Evolutionary conservation across 2,113 vertebrate genomes (phyloP), one percentile per base, ranked within the genome.

Genomic region (Axis porcinus): DNA sequence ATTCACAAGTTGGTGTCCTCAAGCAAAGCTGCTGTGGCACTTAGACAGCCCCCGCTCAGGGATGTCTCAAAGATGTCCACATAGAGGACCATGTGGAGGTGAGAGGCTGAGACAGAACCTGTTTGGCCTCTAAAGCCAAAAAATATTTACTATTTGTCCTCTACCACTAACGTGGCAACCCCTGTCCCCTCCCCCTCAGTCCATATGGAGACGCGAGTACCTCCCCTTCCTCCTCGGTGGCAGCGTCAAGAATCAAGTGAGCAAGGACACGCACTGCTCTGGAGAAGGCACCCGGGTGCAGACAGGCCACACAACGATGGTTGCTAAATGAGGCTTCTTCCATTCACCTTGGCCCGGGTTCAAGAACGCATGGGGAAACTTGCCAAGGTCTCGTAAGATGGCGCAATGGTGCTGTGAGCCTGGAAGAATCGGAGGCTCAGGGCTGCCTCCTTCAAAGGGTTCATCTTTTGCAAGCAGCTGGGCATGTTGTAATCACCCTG

Each of bases 401-500:
- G 54, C 52, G 52, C 45, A 21, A 7, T 19, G 0, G 33, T 0
- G 70, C 54, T 6, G 7, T 4, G 0, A 3, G 58, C 74, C 47
- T 11, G 27, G 2, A 23, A 52, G 58, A 15, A 2, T 14, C 28
- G 25, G 55, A 4, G 17, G 43, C n/a, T 43, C 52, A 1, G 40
- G 33, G 74, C 47, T 15, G 83, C 54, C 50, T 50, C 84, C 67
- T 9, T 4, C 92, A 19, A 6, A 33, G 58, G 25, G 57, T 45
- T 1, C 0, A 17, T 5, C 43, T 86, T 36, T 36, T 4, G 33
- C 84, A 60, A 89, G 47, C 30, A 50, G 40, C 55, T 43, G 2
- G 0, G 33, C 1, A 0, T 1, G 28, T 0, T 23, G 27, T 33
- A 3, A 43, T 1, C 33, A 40, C 62, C 15, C 0, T 0, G 10